Percentiles rank a stretch among this genome's conserved stretches.
Evolutionary conservation across 1,140 invertebrate genomes (phyloP).

Genomic region (Drosophila willistoni): DNA sequence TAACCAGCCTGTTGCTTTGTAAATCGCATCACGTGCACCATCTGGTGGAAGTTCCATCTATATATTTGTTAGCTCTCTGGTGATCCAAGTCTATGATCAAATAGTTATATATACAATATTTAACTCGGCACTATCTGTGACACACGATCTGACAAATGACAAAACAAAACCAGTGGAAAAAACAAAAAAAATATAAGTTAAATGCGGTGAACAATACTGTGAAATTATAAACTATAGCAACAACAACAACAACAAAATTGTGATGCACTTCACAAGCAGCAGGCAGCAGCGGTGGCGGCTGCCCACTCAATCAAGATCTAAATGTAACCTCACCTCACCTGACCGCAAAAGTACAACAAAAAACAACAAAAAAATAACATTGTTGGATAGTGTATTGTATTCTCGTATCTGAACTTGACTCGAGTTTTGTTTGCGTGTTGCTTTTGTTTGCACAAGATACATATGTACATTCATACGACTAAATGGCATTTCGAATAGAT

Average conservation of each 20-base stretch:
- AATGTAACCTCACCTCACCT: constrained; percentile 23
- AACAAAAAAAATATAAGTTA: background rate
- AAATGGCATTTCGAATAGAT: constrained; percentile 61
- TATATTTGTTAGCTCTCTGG: background rate
- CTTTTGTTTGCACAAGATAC: constrained; percentile 58
- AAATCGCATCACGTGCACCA: constrained; percentile 43
- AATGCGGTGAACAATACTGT: constrained; percentile 55
- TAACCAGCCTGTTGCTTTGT: constrained; percentile 34
- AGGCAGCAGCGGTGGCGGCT: background rate
- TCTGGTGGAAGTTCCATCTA: background rate
- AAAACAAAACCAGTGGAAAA: constrained; percentile 3
- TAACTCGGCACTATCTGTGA: constrained; percentile 36
- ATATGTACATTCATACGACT: constrained; percentile 37
- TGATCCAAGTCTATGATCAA: constrained; percentile 13
- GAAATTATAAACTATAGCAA: constrained; percentile 60
- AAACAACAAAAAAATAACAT: constrained; percentile 27
- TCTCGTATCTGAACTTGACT: constrained; percentile 66
- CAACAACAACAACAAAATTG: constrained; percentile 17
- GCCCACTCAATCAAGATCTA: constrained; percentile 62
- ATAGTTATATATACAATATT: constrained; percentile 11
- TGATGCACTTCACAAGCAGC: constrained; percentile 31
- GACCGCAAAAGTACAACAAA: constrained; percentile 46
- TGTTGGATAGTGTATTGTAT: constrained; percentile 35
- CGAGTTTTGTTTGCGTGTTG: constrained; percentile 60
- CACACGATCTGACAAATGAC: constrained; percentile 42